Percentiles rank a stretch among this genome's conserved stretches.
Evolutionary conservation across 2,113 vertebrate species (phyloP).

Genomic region (Eublepharis macularius): DNA sequence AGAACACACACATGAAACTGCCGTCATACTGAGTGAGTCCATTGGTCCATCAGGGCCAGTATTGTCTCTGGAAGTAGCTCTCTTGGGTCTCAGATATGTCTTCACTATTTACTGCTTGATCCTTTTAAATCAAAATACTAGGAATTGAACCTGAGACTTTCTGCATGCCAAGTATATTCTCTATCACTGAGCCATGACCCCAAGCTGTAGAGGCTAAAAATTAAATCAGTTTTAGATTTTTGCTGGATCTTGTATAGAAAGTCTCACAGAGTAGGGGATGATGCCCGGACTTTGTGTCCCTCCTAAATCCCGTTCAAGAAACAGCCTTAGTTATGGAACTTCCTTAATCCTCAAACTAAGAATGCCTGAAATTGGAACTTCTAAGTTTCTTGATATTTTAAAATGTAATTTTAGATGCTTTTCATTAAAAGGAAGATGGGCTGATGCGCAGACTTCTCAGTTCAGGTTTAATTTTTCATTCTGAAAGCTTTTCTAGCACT

Average conservation of each 20-base stretch:
- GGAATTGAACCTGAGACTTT: too few species aligned
- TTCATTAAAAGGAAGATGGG: neutral
- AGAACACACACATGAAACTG: neutral
- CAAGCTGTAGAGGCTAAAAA: neutral
- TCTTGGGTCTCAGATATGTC: too few species aligned
- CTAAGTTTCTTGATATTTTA: neutral
- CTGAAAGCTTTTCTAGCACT: neutral
- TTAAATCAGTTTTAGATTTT: neutral
- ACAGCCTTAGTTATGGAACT: neutral
- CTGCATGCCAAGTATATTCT: too few species aligned
- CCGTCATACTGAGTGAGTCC: too few species aligned
- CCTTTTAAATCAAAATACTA: too few species aligned
- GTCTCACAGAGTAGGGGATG: neutral
- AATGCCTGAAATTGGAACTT: neutral
- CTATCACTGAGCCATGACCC: too few species aligned
- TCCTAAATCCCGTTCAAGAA: neutral
- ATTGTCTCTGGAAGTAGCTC: too few species aligned
- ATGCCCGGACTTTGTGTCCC: neutral
- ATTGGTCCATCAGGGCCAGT: too few species aligned
- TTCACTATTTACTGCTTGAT: too few species aligned
- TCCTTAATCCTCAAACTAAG: neutral
- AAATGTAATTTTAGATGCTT: neutral
- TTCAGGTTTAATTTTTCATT: neutral
- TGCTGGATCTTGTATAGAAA: neutral
- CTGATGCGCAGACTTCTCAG: neutral